phyloP scores from a whole-genome alignment of 64 coral and sea anemone genomes.

The Montipora foliosa region DNA sequence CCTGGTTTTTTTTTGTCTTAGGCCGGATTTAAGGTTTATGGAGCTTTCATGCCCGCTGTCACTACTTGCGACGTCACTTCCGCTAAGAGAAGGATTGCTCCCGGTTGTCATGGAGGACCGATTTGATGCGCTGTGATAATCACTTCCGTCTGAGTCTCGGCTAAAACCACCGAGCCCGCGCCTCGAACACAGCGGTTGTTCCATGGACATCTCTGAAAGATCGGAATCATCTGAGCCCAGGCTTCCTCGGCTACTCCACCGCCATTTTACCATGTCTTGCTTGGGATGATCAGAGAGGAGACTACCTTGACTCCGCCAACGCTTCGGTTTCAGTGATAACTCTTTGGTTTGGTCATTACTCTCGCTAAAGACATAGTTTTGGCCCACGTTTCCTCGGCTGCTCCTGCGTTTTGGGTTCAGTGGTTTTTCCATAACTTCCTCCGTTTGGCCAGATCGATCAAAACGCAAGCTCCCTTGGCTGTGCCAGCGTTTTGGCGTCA shows the following conservation, averaged over 20 bases:
- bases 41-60: slow-evolving; percentile 34
- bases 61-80: slow-evolving; percentile 29
- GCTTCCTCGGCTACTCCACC: slow-evolving; percentile 49
- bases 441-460: background rate
- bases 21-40: background rate
- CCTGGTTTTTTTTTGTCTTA: background rate
- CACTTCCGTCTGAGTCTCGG: slow-evolving; percentile 64
- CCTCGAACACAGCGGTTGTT: slow-evolving; percentile 16
- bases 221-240: slow-evolving; percentile 37
- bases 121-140: slow-evolving; percentile 66
- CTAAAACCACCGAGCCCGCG: slow-evolving; percentile 52
- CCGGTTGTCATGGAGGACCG: slow-evolving; percentile 1
- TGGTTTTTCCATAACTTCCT: slow-evolving; percentile 17
- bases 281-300: background rate
- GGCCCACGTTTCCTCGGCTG: slow-evolving; percentile 44
- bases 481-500: slow-evolving; percentile 40
- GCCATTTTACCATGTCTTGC: slow-evolving; percentile 20
- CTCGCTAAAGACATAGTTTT: background rate
- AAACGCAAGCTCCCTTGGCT: slow-evolving; percentile 55
- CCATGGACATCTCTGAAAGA: slow-evolving; percentile 11
- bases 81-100: slow-evolving; percentile 19
- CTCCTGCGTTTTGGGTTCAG: slow-evolving; percentile 22
- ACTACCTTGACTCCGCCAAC: slow-evolving; percentile 51
- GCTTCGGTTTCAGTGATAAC: slow-evolving; percentile 32
- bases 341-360: background rate